Evolutionary conservation across 2,888 invertebrate genomes (phyloP), one percentile per base, ranked within the genome.

Genomic region (Lucinisca nassula): DNA sequence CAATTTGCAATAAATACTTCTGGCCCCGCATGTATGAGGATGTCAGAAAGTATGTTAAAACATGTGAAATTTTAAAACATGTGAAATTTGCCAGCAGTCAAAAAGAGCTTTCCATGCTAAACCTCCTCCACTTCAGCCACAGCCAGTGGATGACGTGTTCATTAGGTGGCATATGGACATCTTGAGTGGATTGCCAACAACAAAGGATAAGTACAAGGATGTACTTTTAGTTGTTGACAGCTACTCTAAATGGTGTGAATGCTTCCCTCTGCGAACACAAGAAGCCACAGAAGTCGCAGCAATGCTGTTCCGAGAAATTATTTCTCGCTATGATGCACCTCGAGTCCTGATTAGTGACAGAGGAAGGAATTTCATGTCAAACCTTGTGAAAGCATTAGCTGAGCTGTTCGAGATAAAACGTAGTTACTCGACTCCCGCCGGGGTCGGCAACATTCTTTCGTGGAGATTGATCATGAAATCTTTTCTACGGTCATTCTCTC

Each of bases 1-100:
- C 86, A 21, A 37, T 91, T 24, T 49, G 85, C 0, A 30, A 38
- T 4, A 89, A 88, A 72, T 91, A 87, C 51, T 90, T 30, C 74
- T 92, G 91, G 91, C 90, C 89, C 6, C n/a, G 75, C 37, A 92
- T 92, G 91, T 92, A 80, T 61, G 30, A 27, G 40, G 88, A 91
- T 58, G 61, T 79, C 10, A 73, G 76, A 37, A 32, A 55, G 21
- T 90, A 92, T 74, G 72, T 82, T 12, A 35, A 75, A 35, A 81
- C 87, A 6, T 92, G n/a, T n/a, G n/a, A n/a, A n/a, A n/a, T n/a
- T n/a, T n/a, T n/a, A n/a, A n/a, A n/a, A n/a, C n/a, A n/a, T n/a
- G 90, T 61, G 79, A 85, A 58, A 30, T 37, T 0, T 91, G 89
- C 40, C 90, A 90, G 61, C 61, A 74, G 51, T 38, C 81, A 0